Evolutionary conservation across 2,113 vertebrate genomes (phyloP), one percentile per base, ranked within the genome.

Genomic region (Rhinoptilus africanus): DNA sequence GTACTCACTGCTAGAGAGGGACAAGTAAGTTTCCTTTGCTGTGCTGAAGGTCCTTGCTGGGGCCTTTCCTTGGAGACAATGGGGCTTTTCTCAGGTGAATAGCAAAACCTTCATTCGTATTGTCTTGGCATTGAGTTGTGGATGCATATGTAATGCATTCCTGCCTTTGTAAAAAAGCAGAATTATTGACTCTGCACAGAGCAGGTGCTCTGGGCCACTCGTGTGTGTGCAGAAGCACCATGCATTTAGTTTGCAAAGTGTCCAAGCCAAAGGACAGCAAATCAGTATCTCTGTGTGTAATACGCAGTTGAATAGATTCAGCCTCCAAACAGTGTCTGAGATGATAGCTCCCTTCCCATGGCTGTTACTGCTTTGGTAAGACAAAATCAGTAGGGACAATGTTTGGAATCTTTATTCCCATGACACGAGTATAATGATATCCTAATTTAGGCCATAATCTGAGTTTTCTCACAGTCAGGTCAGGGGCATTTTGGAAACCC

Each of bases 11-110:
- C 76, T 99, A 66, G 66, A 95, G 24, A 98, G 98, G 77, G 98
- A 98, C 93, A 71, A 71, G 99, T 99, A 98, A 99, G 99, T 98
- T 53, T 85, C 34, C 77, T 30, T 88, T 59, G 59, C 14, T 56
- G 11, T 80, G 68, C n/a, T 41, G 45, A 56, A 76, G 47, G 39
- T 89, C 64, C 48, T 94, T 68, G 19, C 21, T 74, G 57, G 67
- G 53, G 28, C n/a, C 35, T 74, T 74, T 54, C 22, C 35, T 47
- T 76, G 69, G 17, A 24, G 51, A 50, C 9, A 39, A 7, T 35
- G 15, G 63, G 62, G 26, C 19, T 88, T 97, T 80, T 71, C 54
- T 74, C 3, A 8, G 51, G 28, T 14, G 7, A 73, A 37, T 6
- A 79, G 15, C 20, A 47, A 84, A 96, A 88, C 8, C 34, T 79